phyloP scores from a whole-genome alignment of 2,113 vertebrate genomes.

The Chelonoidis abingdonii region DNA sequence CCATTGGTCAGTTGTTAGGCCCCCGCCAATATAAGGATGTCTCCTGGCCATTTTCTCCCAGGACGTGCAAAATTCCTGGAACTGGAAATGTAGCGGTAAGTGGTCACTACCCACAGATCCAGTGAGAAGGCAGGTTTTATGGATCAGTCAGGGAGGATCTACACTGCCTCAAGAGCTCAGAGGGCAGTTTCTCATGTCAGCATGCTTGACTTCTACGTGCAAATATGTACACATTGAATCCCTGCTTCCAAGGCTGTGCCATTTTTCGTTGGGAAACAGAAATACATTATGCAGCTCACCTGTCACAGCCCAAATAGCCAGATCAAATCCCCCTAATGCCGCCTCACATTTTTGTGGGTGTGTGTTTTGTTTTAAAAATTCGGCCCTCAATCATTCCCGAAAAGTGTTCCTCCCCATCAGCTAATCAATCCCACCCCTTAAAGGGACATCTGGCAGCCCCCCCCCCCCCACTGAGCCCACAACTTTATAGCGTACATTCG shows the following conservation, averaged over 20 bases:
- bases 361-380: not conserved
- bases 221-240: not conserved
- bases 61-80: not conserved
- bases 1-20: not conserved
- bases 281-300: not conserved
- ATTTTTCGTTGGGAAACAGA: not conserved
- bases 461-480: not conserved
- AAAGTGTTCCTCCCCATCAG: not conserved
- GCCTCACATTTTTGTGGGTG: not conserved
- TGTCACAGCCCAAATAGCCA: not conserved
- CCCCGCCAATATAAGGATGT: not conserved
- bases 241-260: not conserved
- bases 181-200: not conserved
- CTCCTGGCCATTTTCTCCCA: not conserved
- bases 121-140: not conserved
- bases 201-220: not conserved
- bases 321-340: not conserved
- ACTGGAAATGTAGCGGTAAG: not conserved
- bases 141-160: not conserved
- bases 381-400: not conserved
- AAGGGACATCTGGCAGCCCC: not conserved
- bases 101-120: not conserved
- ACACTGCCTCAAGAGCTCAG: not conserved
- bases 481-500: slow-evolving; percentile 40
- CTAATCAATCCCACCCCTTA: slow-evolving; percentile 27